Evolutionary conservation across 2,888 invertebrate genomes (phyloP), one percentile per base, ranked within the genome.

Genomic region (Priapulus caudatus): DNA sequence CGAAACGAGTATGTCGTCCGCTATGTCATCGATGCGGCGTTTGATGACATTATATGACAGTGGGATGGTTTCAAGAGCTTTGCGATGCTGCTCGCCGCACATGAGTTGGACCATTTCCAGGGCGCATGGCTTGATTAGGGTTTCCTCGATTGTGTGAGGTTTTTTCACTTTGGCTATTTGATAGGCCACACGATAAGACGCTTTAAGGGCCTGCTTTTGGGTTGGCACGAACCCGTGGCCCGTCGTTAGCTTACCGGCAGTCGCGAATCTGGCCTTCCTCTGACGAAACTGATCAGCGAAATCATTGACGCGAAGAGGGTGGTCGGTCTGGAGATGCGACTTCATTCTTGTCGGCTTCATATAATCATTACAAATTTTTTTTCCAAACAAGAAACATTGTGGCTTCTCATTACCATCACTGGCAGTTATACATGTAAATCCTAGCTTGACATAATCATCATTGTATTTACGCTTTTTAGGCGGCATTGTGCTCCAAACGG

Each of bases 181-280:
- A 51, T 51, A 51, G 16, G 51, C 51, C 5, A 51, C 50, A n/a
- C 51, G 18, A 50, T 20, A 51, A 15, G 51, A 51, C n/a, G 50
- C 51, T 50, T 20, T 15, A 4, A 51, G 20, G 18, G 51, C n/a
- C 15, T 49, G 51, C 21, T 51, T 51, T n/a, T 51, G 16, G n/a
- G 18, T 5, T 15, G 48, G 24, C 10, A 18, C 43, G 16, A 48
- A 48, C 48, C 48, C 48, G 15, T 43, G 16, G n/a, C n/a, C n/a
- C 48, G 33, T 33, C n/a, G 10, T 33, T n/a, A 33, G 10, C n/a
- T 10, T 33, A n/a, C 10, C 33, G 10, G 33, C n/a, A 33, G 33
- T 10, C 33, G 10, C 10, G 33, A 33, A 33, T n/a, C 33, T 10
- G n/a, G 33, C 33, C n/a, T n/a, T 33, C 33, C n/a, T 33, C 33